Percentiles rank a stretch among this genome's conserved stretches.
Evolutionary conservation across 2,888 invertebrate genomes (phyloP).

Genomic region (Orthosia gothica): DNA sequence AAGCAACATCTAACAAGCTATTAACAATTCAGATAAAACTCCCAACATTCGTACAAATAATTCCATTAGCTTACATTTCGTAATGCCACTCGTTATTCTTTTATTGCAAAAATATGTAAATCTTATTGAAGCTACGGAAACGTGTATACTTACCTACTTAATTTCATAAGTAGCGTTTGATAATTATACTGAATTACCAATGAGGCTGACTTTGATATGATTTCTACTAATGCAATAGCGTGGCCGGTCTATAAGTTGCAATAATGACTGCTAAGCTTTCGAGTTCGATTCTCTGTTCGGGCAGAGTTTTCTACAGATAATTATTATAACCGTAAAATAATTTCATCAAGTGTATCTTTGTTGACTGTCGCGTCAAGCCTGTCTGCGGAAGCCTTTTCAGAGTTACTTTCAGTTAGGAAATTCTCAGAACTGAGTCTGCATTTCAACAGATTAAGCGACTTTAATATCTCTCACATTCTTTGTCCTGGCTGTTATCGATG

Average conservation of each 20-base stretch:
- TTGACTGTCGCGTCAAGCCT: too few species aligned
- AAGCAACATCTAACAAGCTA: constrained; percentile 2
- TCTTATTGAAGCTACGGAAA: constrained; percentile 23
- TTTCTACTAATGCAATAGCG: constrained; percentile 22
- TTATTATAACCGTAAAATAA: too few species aligned
- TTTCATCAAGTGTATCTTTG: too few species aligned
- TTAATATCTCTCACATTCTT: too few species aligned
- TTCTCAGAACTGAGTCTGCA: too few species aligned
- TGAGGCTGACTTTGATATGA: constrained; percentile 27
- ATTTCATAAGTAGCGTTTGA: constrained; percentile 21
- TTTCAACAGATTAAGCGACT: too few species aligned
- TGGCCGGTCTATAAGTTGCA: background rate
- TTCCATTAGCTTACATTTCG: constrained; percentile 38
- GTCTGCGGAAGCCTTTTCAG: too few species aligned
- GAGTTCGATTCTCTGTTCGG: background rate
- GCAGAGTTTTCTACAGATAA: background rate
- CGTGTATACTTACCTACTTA: constrained; percentile 7
- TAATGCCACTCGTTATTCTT: constrained; percentile 39
- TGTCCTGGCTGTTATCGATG: too few species aligned
- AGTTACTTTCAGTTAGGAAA: too few species aligned
- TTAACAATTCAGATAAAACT: constrained; percentile 12
- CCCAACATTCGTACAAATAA: constrained; percentile 22
- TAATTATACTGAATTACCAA: constrained; percentile 37
- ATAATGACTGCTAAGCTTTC: too few species aligned
- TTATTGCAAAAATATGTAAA: constrained; percentile 56